Base-by-base conservation (phyloP, 2,888 invertebrate species). In the Agrotis puta region DNA sequence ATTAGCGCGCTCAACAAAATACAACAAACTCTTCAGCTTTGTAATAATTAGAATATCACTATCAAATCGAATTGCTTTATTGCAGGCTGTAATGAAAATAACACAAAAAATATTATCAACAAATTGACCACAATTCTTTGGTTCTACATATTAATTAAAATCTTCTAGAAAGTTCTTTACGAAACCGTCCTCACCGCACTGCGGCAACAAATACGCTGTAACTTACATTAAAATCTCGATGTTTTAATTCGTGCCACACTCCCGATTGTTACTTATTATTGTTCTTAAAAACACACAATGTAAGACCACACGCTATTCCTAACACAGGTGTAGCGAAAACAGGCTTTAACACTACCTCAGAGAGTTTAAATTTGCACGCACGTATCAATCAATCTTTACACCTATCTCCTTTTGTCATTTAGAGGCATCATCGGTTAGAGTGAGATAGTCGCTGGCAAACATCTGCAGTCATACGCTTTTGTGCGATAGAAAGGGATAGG, bases 241-340 rank as follows among this genome's bases (percentile, higher is more conserved):
- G 91, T 93, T 91, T 80, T 91, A 13, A 56, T 77, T 48, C 90
- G 92, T 92, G 74, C 82, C 88, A 93, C 92, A 92, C 92, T 90
- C 48, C 85, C 79, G 83, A 92, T 83, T 85, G 79, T 84, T 75
- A 79, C 67, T 56, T 56, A 77, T 83, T 85, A 86, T 84, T 39
- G 39, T 39, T 56, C 65, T 85, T 87, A 13, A 47, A 43, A n/a
- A 89, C 81, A 83, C 80, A 82, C 66, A 13, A 67, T 57, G 50
- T 75, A 68, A 67, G 68, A 62, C 64, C 14, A 59, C 74, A 70
- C 69, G 82, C 77, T 54, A 56, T 53, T 68, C 63, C 56, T 71
- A 70, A 72, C 62, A 78, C 73, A 64, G 74, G 84, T 84, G 82
- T 82, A 78, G 74, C 67, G 56, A 51, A 62, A 53, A 64, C 79